These are phyloP conservation scores for Saturnia japonica DNA, from an alignment of 2,888 invertebrate genomes.

Conservation along the genomic window DNA sequence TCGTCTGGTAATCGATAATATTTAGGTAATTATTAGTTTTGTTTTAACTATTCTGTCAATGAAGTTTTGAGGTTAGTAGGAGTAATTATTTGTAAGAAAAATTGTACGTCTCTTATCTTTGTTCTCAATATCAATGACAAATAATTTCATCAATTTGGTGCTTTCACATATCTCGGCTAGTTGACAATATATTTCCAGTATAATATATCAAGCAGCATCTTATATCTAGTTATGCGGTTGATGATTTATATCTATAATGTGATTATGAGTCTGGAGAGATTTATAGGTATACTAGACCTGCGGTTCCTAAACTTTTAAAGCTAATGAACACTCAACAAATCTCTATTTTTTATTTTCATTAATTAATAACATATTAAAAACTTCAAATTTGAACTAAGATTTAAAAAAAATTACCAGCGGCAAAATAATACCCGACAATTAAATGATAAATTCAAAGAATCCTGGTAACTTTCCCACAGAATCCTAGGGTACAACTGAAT, in stretches of 20 bases:
- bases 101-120: not conserved
- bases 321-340: not conserved
- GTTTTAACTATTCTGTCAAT: too few relatives aligned
- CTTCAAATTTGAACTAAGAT: too few relatives aligned
- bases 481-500: not conserved
- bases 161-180: not conserved
- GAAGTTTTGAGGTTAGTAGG: too few relatives aligned
- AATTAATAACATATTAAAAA: too few relatives aligned
- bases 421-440: too few relatives aligned
- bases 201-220: not conserved
- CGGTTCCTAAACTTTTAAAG: not conserved
- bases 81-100: not conserved
- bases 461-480: not conserved
- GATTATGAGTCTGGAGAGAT: too few relatives aligned
- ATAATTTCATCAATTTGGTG: not conserved
- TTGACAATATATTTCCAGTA: not conserved
- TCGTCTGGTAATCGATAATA: too few relatives aligned
- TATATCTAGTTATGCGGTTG: not conserved
- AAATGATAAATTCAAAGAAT: too few relatives aligned
- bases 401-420: too few relatives aligned
- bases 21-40: too few relatives aligned
- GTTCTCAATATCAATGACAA: not conserved
- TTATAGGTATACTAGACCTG: not conserved
- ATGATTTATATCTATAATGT: not conserved
- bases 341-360: not conserved